Percentiles rank a stretch among this genome's conserved stretches.
These are phyloP conservation scores for Drosophila rhopaloa DNA, from an alignment of 1,140 invertebrate species.

Conservation along the genomic window DNA sequence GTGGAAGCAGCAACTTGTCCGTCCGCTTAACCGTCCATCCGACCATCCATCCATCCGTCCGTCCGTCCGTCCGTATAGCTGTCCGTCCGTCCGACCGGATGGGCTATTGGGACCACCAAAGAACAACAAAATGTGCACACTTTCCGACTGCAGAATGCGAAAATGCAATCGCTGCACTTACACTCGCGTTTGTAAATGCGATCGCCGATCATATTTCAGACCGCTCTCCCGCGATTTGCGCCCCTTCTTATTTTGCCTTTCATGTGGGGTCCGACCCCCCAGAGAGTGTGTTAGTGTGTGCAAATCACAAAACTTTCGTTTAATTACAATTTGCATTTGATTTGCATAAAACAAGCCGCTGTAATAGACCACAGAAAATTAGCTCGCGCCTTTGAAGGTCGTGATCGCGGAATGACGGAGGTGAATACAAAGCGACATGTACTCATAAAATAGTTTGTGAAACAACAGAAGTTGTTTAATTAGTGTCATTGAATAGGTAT, in stretches of 20 bases:
- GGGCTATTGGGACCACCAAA: slow-evolving; percentile 80
- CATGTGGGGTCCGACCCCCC: slow-evolving; percentile 66
- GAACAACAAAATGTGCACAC: slow-evolving; percentile 66
- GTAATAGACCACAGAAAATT: slow-evolving; percentile 49
- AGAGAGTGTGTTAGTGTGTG: slow-evolving; percentile 19
- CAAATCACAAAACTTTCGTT: slow-evolving; percentile 61
- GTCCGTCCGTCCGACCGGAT: slow-evolving; percentile 57
- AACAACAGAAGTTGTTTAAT: slow-evolving; percentile 11
- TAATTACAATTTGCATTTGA: slow-evolving; percentile 74
- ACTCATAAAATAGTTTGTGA: slow-evolving; percentile 12
- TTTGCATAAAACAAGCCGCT: slow-evolving; percentile 58
- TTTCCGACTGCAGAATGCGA: slow-evolving; percentile 48
- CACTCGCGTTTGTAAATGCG: slow-evolving; percentile 73
- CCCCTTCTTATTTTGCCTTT: slow-evolving; percentile 6
- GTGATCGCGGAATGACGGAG: slow-evolving; percentile 19
- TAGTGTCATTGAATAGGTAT: background rate
- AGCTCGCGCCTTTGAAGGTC: slow-evolving; percentile 27
- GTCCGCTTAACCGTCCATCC: background rate
- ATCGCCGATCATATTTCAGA: slow-evolving; percentile 79
- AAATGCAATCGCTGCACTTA: slow-evolving; percentile 69
- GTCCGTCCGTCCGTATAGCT: slow-evolving; percentile 17
- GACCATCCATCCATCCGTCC: slow-evolving; percentile 5
- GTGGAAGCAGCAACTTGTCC: slow-evolving; percentile 17
- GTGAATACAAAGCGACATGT: slow-evolving; percentile 2
- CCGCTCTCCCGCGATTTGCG: slow-evolving; percentile 33